Conservation (phyloP, 2,113 vertebrate genomes). For the Illadopsis cleaveri region DNA sequence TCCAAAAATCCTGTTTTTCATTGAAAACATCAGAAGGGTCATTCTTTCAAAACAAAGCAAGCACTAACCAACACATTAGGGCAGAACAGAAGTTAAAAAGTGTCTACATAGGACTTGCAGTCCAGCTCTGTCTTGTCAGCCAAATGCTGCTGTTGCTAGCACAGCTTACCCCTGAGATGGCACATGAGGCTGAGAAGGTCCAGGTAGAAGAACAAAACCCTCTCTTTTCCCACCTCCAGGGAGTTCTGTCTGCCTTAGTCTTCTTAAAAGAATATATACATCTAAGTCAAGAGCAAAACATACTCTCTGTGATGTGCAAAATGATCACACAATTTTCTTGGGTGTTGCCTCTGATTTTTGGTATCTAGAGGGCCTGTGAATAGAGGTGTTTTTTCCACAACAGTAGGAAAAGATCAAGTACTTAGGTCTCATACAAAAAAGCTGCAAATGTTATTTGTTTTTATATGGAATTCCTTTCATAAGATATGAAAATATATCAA, state of each 20-base stretch:
- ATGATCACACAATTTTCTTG: background rate
- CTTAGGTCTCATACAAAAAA: background rate
- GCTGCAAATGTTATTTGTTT: background rate
- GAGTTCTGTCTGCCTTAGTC: background rate
- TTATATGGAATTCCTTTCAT: background rate
- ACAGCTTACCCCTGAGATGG: background rate
- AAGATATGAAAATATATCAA: background rate
- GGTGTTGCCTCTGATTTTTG: background rate
- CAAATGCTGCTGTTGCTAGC: background rate
- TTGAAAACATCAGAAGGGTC: background rate
- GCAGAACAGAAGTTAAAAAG: background rate
- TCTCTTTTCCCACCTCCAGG: background rate
- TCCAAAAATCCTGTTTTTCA: background rate
- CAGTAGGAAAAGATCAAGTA: background rate
- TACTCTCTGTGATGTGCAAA: background rate
- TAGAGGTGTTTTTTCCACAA: background rate
- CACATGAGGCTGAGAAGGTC: background rate
- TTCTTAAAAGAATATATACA: background rate
- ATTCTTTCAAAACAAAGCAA: background rate
- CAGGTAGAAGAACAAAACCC: background rate
- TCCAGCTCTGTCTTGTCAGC: background rate
- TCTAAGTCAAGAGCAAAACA: background rate
- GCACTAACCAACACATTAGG: background rate
- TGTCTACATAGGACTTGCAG: background rate
- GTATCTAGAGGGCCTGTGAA: fast-evolving